Evolutionary conservation across 2,888 invertebrate genomes (phyloP).

Genomic region (Drosophila stalkeri): DNA sequence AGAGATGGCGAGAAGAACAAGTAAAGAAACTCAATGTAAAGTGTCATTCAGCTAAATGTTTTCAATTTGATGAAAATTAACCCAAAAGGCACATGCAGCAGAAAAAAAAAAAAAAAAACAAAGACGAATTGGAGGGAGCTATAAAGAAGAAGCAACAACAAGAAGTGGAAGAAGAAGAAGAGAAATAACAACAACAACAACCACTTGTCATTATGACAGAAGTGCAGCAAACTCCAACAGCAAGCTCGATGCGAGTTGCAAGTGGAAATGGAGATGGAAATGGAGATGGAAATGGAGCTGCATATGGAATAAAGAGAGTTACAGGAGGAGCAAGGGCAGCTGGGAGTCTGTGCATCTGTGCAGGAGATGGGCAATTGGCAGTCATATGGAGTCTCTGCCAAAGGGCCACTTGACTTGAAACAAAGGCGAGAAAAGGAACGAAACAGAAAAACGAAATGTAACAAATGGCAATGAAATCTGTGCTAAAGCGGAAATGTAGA

Average conservation of each 20-base stretch:
- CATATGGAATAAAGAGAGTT: neutral
- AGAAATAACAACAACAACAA: conserved; percentile 50
- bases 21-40: conserved; percentile 43
- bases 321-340: neutral
- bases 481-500: conserved; percentile 34
- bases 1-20: neutral
- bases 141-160: conserved; percentile 32
- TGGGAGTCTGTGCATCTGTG: conserved; percentile 3
- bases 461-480: conserved; percentile 47
- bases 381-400: conserved; percentile 38
- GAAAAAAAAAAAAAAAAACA: neutral
- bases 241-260: conserved; percentile 27
- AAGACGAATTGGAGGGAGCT: neutral
- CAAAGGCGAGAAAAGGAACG: conserved; percentile 28
- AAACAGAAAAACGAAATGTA: conserved; percentile 32
- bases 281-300: conserved; percentile 4
- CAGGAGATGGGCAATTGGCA: conserved; percentile 21
- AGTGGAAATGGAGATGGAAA: too few species aligned
- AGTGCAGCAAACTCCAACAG: conserved; percentile 52
- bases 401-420: conserved; percentile 54
- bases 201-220: conserved; percentile 65
- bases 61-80: conserved; percentile 77
- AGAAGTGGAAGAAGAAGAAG: conserved; percentile 16
- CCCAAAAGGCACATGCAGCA: conserved; percentile 50
- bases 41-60: conserved; percentile 78